Base-by-base conservation (phyloP, 1,140 invertebrate species). In the Penaeus japonicus region DNA sequence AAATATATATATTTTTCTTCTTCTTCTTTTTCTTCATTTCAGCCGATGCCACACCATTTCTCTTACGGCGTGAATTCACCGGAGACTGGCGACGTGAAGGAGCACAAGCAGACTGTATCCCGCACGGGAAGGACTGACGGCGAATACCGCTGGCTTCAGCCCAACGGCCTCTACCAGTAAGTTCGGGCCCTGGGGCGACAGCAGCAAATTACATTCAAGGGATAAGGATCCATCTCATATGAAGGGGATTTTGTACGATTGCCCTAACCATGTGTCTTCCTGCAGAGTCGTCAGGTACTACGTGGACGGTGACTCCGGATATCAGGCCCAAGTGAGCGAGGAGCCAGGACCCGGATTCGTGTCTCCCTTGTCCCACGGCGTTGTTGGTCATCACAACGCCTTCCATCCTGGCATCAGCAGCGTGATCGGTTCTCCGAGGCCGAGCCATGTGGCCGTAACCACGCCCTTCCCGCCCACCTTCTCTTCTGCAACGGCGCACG, bases 91-190 rank as follows among this genome's bases (percentile, higher is more conserved):
- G 86, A 88, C 70, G 80, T 47, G 65, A 88, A 88, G 81, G 86
- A 88, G 30, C 86, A 88, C 86, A 88, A 88, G 35, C 53, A 88
- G 35, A 47, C 86, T 32, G 80, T 88, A 17, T 88, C 80, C n/a
- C 86, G 70, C 1, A 59, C 80, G 1, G 86, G 86, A 10, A 47
- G 80, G 7, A 88, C 86, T 7, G 86, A 88, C 35, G 86, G 86
- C n/a, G 86, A 88, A 32, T 88, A 88, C 86, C 80, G 86, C 22
- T 88, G 86, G 86, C 86, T 78, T 3, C 86, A 78, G 32, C 86
- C 86, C 5, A 88, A 88, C 55, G 86, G 86, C 39, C 80, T 88
- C 27, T 83, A 12, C 80, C 77, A 30, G 86, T 88, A 4, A 20
- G 80, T 27, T 15, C 7, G 12, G 47, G 39, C n/a, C n/a, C 47